Percentiles rank a stretch among this genome's conserved stretches.
These are phyloP conservation scores for Philypnodon macrostomus DNA, from an alignment of 2,797 vertebrate genomes.

Conservation along the genomic window DNA sequence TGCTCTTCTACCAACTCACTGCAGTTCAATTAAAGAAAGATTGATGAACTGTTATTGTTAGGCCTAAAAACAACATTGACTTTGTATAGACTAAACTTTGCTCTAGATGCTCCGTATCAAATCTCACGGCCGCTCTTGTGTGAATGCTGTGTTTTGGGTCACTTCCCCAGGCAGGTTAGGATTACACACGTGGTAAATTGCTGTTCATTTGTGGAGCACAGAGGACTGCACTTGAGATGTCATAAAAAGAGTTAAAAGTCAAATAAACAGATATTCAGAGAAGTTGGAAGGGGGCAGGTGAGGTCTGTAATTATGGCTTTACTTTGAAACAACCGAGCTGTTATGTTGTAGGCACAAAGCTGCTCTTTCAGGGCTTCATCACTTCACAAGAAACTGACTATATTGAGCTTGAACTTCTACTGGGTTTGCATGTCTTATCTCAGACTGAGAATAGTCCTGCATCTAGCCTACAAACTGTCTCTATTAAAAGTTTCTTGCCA, in stretches of 20 bases:
- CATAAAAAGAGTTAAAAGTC: slow-evolving; percentile 1
- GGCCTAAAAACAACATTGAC: neutral
- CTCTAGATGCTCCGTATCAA: slow-evolving; percentile 8
- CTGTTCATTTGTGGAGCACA: slow-evolving; percentile 15
- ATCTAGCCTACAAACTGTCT: slow-evolving; percentile 17
- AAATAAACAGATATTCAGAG: neutral
- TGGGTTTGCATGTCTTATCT: slow-evolving; percentile 30
- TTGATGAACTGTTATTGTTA: slow-evolving; percentile 4
- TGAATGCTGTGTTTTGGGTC: slow-evolving; percentile 13
- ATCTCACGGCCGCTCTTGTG: slow-evolving; percentile 11
- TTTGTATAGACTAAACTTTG: neutral
- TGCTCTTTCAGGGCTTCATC: slow-evolving; percentile 25
- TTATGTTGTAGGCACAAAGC: slow-evolving; percentile 41
- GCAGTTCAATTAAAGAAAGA: slow-evolving; percentile 10
- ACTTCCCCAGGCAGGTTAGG: slow-evolving; percentile 10
- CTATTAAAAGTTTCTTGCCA: neutral
- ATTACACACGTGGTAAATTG: slow-evolving; percentile 8
- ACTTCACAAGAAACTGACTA: slow-evolving; percentile 21
- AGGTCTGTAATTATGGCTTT: slow-evolving; percentile 51
- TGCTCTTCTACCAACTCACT: slow-evolving; percentile 16
- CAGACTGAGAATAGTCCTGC: slow-evolving; percentile 21
- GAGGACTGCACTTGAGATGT: slow-evolving; percentile 18
- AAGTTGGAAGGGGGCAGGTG: slow-evolving; percentile 19
- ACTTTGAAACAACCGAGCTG: slow-evolving; percentile 8
- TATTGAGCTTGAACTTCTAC: slow-evolving; percentile 23